A percentile compares a stretch with the other conserved stretches of the same genome.
Evolutionary conservation across 2,888 invertebrate species (phyloP).

Genomic region (Oligia latruncula): DNA sequence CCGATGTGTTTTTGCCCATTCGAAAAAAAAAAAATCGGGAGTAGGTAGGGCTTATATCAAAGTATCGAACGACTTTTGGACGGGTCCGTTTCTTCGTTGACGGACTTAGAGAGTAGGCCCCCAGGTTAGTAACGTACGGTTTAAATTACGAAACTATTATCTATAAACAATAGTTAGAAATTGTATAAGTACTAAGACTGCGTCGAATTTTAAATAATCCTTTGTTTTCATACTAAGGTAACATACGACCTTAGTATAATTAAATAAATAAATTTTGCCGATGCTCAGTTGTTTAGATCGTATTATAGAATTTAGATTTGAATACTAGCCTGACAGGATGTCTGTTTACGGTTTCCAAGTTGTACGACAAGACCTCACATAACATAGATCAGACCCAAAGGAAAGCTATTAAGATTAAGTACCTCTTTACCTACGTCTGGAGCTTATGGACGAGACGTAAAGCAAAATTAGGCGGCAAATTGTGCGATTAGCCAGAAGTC

Average conservation of each 20-base stretch:
- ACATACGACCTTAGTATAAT: background rate
- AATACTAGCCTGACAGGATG: background rate
- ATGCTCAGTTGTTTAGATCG: background rate
- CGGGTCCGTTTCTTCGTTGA: no score
- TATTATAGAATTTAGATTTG: background rate
- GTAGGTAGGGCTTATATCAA: no score
- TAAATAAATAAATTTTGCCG: background rate
- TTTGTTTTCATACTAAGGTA: background rate
- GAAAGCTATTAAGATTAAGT: slow-evolving; percentile 9
- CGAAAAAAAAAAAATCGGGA: no score
- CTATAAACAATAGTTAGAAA: background rate
- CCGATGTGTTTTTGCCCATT: no score
- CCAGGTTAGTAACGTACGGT: no score
- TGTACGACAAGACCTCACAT: slow-evolving; percentile 9
- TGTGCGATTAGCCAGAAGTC: slow-evolving; percentile 51
- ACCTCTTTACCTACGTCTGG: slow-evolving; percentile 33
- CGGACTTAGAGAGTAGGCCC: no score
- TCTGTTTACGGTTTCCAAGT: slow-evolving; percentile 8
- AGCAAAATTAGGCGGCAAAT: slow-evolving; percentile 54
- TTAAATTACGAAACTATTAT: background rate
- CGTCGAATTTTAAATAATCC: background rate
- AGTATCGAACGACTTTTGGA: no score
- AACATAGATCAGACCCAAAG: background rate
- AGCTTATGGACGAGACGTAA: slow-evolving; percentile 8
- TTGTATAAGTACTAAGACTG: background rate